These are phyloP conservation scores for Drymonia ruficornis DNA, from an alignment of 2,888 invertebrate species.

Conservation along the genomic window DNA sequence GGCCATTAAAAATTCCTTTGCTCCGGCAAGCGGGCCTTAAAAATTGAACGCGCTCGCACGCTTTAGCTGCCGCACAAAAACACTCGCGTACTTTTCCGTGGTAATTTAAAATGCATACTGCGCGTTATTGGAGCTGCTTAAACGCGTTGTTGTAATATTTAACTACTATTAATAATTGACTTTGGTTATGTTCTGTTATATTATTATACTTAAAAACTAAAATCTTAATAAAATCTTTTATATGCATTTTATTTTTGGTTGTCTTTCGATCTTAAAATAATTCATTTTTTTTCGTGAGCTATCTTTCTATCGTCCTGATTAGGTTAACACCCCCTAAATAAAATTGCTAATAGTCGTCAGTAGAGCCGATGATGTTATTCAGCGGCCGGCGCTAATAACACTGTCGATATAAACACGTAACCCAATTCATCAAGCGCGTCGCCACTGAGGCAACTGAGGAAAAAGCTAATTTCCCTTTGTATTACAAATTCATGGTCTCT, in stretches of 20 bases:
- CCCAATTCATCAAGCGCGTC: constrained; percentile 5
- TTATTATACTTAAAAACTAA: no score
- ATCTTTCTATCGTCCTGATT: no score
- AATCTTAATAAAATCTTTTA: no score
- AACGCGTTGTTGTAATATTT: no score
- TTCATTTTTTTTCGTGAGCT: no score
- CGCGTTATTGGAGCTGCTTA: no score
- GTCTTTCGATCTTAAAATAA: no score
- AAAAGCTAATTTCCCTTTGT: constrained; percentile 76
- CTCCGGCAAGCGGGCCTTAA: constrained; percentile 21
- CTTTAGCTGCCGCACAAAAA: constrained; percentile 15
- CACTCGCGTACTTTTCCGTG: constrained; percentile 15
- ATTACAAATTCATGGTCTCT: constrained; percentile 81
- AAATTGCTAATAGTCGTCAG: no score
- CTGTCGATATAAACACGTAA: background rate
- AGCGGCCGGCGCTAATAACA: constrained; percentile 5
- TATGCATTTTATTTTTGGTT: no score
- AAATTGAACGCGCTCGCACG: constrained; percentile 40
- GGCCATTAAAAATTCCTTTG: constrained; percentile 39
- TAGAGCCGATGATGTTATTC: background rate
- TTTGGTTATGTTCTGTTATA: no score
- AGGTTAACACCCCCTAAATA: no score
- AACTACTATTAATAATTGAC: no score
- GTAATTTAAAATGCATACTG: background rate
- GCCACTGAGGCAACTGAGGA: constrained; percentile 43